phyloP scores from a whole-genome alignment of 2,797 vertebrate species.

The Staurois parvus region DNA sequence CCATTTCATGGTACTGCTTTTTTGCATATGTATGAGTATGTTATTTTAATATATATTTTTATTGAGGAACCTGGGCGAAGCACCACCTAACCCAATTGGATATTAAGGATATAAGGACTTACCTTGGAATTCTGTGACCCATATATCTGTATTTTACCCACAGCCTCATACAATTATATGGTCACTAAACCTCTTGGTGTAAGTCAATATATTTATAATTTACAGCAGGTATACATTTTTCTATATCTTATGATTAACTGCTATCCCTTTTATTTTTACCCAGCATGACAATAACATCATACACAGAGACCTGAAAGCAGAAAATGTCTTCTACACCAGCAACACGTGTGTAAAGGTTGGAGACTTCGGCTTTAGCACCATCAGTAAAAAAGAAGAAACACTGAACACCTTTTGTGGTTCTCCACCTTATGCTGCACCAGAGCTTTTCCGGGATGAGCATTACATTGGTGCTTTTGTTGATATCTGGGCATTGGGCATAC shows the following conservation, averaged over 20 bases:
- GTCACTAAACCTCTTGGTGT: no score
- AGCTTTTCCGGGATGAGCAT: slow-evolving; percentile 92
- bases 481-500: slow-evolving; percentile 94
- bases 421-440: slow-evolving; percentile 93
- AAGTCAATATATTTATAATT: neutral
- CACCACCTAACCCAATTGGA: no score
- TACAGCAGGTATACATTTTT: neutral
- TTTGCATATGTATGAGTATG: no score
- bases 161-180: no score
- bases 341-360: slow-evolving; percentile 94
- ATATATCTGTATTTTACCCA: no score
- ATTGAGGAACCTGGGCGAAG: no score
- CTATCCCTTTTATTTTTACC: slow-evolving; percentile 15
- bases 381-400: slow-evolving; percentile 88
- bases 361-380: slow-evolving; percentile 96
- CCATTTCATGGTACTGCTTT: no score
- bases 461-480: slow-evolving; percentile 90
- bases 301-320: slow-evolving; percentile 94
- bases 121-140: no score
- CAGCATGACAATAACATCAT: slow-evolving; percentile 96
- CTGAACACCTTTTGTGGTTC: slow-evolving; percentile 97
- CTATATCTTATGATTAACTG: neutral
- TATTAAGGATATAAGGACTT: no score
- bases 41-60: no score
- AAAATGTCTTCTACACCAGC: slow-evolving; percentile 93